Base-by-base conservation (phyloP, 2,797 vertebrate genomes). In the Rhinichthys osculus region DNA sequence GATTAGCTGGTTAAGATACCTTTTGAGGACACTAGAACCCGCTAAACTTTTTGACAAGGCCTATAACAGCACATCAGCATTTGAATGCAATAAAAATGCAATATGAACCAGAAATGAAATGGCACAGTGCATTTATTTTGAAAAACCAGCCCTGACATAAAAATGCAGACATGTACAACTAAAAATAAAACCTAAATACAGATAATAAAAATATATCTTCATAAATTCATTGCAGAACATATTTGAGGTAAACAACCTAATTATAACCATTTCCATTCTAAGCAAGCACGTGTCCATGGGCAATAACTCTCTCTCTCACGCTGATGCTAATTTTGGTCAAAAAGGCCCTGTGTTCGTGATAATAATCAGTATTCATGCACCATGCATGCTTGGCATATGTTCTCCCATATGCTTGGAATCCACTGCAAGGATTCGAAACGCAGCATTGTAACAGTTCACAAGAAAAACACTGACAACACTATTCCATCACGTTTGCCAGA, bases 341-440 rank as follows among this genome's bases (percentile, higher is more conserved):
- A 86, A 91, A 90, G 89, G 89, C 80, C 88, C 47, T 57, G 74
- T 84, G 84, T 88, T 89, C 88, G 83, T 85, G 84, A 90, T 92
- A 88, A 88, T 81, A 90, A 93, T 91, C 88, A 90, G 87, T 90
- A 90, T 92, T 91, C 90, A 81, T 89, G 87, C 82, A 83, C 89
- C 83, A 86, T 90, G 88, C 88, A 92, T 83, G 84, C 87, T 78
- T 42, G 89, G 88, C 91, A 93, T 92, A 93, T 90, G 92, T 76
- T 86, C 62, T 59, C 86, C 83, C 91, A 94, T 92, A 94, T 93
- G 93, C 90, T 90, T 89, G 70, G 79, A 91, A 90, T 91, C 87
- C 73, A 90, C 87, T 85, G 82, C 33, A 89, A 87, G 35, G 76
- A 74, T 73, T 89, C 88, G 80, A 82, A 89, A 80, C 85, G 86